Base-by-base conservation (phyloP, 2,888 invertebrate genomes). In the Sinhomidia bicolor region DNA sequence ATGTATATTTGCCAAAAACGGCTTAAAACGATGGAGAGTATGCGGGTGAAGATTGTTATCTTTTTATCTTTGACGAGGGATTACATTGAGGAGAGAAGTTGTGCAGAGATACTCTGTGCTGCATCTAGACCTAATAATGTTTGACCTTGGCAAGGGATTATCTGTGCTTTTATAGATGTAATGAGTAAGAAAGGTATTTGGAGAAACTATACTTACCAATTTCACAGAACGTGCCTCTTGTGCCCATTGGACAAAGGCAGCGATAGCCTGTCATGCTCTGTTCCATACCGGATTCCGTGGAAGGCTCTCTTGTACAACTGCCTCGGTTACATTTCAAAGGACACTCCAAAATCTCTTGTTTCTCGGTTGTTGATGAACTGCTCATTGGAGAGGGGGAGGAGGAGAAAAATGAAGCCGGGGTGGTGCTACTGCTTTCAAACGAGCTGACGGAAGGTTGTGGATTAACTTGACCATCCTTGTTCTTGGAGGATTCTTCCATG, bases 191-290 rank as follows among this genome's bases (percentile, higher is more conserved):
- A n/a, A n/a, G n/a, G n/a, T n/a, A n/a, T n/a, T n/a, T n/a, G n/a
- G n/a, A n/a, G n/a, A 44, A 44, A 12, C 1, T 6, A 7, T 60
- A 88, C 91, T 65, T 65, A 91, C 92, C 91, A 82, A 90, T 90
- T 91, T 92, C 92, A 76, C 92, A 92, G 81, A 90, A 89, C 20
- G 85, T 88, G 12, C 92, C 92, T 74, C 86, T 81, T 20, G 89
- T 89, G 62, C 92, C 92, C 91, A 92, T 90, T 44, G 91, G 91
- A 89, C 92, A 92, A 3, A 91, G 89, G 82, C 92, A 92, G 85
- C 92, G 89, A 71, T 90, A 90, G 74, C 90, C 90, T 32, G 90
- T 85, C 68, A 88, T 85, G 47, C 85, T 80, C 47, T 89, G 81
- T 26, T 91, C 91, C 29, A 85, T 17, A 36, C 88, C 85, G 3